Percentiles rank a stretch among this genome's conserved stretches.
Conservation (phyloP, 2,113 vertebrate genomes). For the Tupaia chinensis region DNA sequence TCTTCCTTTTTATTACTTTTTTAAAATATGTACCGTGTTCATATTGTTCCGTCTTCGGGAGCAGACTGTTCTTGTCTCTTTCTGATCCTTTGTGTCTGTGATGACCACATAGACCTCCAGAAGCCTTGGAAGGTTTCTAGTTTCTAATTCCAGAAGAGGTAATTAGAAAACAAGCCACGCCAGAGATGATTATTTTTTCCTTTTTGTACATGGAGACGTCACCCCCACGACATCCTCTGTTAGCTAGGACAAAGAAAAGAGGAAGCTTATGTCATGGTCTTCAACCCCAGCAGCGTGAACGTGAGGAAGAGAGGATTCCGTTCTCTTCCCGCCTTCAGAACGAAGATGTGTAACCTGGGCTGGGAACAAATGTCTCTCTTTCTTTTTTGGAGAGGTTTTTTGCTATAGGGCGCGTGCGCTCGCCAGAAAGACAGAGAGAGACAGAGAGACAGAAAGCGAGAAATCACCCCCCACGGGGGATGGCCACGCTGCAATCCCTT, state of each 20-base stretch:
- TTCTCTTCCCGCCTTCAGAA: background rate
- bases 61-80: background rate
- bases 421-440: no score
- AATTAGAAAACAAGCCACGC: background rate
- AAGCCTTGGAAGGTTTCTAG: background rate
- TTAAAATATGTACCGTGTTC: background rate
- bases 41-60: background rate
- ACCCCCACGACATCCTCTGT: background rate
- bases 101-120: slow-evolving; percentile 7
- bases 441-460: no score
- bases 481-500: no score
- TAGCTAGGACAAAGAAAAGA: background rate
- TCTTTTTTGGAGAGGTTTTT: background rate
- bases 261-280: background rate
- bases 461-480: no score
- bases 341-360: background rate
- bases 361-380: background rate
- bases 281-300: background rate
- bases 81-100: background rate
- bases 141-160: slow-evolving; percentile 16
- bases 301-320: background rate
- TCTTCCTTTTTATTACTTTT: no score
- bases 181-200: background rate
- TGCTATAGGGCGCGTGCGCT: no score
- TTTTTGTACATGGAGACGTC: background rate